Percentiles rank a stretch among this genome's conserved stretches.
These are phyloP conservation scores for Hermodice carunculata DNA, from an alignment of 2,888 invertebrate genomes.

Conservation along the genomic window DNA sequence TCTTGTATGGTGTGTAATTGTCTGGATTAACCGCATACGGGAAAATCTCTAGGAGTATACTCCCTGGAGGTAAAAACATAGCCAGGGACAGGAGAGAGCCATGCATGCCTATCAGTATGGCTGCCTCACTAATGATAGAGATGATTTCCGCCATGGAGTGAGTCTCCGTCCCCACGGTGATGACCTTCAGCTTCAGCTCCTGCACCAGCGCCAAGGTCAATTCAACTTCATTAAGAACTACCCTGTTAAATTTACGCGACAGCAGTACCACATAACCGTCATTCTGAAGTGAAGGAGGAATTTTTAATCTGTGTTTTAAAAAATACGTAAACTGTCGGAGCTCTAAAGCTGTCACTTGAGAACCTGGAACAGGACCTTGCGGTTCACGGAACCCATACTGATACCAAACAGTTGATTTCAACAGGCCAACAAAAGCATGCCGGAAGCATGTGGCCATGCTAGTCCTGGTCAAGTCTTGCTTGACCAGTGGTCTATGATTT, in stretches of 20 bases:
- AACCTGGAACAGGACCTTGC: conserved; percentile 67
- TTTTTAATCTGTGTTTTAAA: conserved; percentile 13
- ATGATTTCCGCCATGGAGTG: conserved; percentile 59
- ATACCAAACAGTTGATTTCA: conserved; percentile 70
- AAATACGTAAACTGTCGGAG: conserved; percentile 26
- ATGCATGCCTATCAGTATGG: conserved; percentile 69
- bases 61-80: conserved; percentile 67
- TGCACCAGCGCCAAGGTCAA: conserved; percentile 58
- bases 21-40: conserved; percentile 71
- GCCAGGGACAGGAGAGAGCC: conserved; percentile 70
- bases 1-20: conserved; percentile 71
- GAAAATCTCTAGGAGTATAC: conserved; percentile 71
- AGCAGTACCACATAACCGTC: conserved; percentile 55
- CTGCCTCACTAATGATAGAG: conserved; percentile 46
- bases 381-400: conserved; percentile 72
- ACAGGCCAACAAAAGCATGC: conserved; percentile 67
- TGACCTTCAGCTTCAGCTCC: conserved; percentile 51
- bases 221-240: conserved; percentile 70
- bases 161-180: conserved; percentile 54
- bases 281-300: conserved; percentile 1
- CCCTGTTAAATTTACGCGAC: conserved; percentile 67
- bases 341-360: conserved; percentile 43
- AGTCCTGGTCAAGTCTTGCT: conserved; percentile 36
- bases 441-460: conserved; percentile 65
- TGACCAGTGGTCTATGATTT: conserved; percentile 45